Evolutionary conservation across 37 sponge, comb jelly and placozoan species (phyloP).

Genomic region (Diacarnus erythraeanus): DNA sequence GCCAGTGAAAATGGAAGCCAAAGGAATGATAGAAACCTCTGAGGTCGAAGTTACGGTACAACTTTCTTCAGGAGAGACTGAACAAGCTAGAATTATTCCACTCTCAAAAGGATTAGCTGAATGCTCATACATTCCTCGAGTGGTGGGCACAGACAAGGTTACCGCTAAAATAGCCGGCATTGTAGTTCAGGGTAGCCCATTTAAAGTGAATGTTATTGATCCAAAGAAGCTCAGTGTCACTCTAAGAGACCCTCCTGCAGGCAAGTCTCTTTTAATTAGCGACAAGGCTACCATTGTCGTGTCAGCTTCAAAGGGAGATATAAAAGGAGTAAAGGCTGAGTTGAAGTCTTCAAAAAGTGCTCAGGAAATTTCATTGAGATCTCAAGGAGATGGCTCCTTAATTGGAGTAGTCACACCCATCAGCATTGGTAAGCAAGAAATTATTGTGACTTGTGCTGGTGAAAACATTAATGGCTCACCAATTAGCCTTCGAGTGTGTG

Average conservation of each 20-base stretch:
- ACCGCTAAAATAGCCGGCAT: constrained; percentile 57
- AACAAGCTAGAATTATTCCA: constrained; percentile 11
- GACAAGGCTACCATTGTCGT: constrained; percentile 47
- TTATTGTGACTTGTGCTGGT: constrained; percentile 79
- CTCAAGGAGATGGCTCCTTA: constrained; percentile 23
- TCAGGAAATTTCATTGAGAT: constrained; percentile 26
- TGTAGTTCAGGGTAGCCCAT: constrained; percentile 74
- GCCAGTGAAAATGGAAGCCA: constrained; percentile 36
- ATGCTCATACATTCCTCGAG: constrained; percentile 52
- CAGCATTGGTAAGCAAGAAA: constrained; percentile 65
- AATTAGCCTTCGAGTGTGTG: constrained; percentile 43
- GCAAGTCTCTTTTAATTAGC: constrained; percentile 38
- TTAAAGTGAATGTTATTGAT: constrained; percentile 67
- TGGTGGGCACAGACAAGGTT: constrained; percentile 51
- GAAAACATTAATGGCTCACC: constrained; percentile 84
- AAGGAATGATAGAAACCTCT: constrained; percentile 19
- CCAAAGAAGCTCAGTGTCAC: constrained; percentile 73
- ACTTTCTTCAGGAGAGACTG: constrained; percentile 46
- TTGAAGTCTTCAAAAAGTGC: constrained; percentile 33
- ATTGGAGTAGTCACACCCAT: constrained; percentile 51
- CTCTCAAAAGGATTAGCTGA: constrained; percentile 40
- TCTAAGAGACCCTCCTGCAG: constrained; percentile 48
- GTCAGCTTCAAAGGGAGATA: constrained; percentile 43
- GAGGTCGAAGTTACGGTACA: constrained; percentile 52
- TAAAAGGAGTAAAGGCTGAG: constrained; percentile 37